A percentile compares a stretch with the other conserved stretches of the same genome.
Conservation (phyloP, 2,113 vertebrate genomes). For the Eretmochelys imbricata region DNA sequence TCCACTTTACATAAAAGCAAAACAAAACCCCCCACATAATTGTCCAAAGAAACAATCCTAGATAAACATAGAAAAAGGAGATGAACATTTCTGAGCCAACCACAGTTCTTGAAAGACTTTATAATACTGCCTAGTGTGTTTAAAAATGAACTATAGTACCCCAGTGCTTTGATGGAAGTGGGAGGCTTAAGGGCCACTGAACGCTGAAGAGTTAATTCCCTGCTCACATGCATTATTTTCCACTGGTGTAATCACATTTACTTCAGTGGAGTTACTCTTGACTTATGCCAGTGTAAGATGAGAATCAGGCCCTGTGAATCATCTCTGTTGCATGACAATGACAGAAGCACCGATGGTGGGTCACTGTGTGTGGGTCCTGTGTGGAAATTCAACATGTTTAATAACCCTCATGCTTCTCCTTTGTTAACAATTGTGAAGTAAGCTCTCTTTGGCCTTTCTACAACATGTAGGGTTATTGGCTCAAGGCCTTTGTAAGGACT, state of each 20-base stretch:
- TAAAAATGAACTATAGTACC: background rate
- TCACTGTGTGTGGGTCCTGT: background rate
- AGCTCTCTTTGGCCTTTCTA: background rate
- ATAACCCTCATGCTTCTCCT: background rate
- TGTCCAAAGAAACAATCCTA: background rate
- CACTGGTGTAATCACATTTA: background rate
- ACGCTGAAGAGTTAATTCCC: rapidly evolving
- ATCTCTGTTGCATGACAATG: background rate
- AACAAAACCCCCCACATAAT: background rate
- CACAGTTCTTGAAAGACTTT: background rate
- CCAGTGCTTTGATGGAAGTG: background rate
- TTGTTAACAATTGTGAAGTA: background rate
- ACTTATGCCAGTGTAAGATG: background rate
- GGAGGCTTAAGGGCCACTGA: background rate
- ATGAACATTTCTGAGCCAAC: background rate
- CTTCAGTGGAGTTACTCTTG: background rate
- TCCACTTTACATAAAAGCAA: background rate
- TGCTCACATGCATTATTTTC: background rate
- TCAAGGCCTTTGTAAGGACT: background rate
- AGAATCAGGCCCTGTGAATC: background rate
- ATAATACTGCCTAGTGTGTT: background rate
- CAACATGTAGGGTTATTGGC: background rate
- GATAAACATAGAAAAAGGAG: background rate
- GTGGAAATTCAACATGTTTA: background rate
- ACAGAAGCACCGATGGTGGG: background rate